These are phyloP conservation scores for Pogona vitticeps DNA, from an alignment of 2,113 vertebrate species.

Conservation along the genomic window DNA sequence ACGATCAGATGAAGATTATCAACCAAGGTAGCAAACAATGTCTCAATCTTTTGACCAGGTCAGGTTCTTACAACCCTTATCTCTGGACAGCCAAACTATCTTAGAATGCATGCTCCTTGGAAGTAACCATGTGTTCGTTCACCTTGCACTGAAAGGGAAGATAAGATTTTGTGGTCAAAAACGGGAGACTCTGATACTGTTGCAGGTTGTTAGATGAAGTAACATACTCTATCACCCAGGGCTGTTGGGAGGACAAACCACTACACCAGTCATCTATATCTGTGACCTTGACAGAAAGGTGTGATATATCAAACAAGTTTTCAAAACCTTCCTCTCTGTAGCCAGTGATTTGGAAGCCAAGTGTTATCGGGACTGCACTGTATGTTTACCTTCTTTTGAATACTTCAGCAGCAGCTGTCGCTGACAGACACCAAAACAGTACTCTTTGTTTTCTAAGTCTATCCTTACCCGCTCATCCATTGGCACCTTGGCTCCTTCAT, in stretches of 20 bases:
- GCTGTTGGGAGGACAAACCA: too few relatives aligned
- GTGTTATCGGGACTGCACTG: background rate
- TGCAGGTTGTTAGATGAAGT: background rate
- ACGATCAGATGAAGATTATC: too few relatives aligned
- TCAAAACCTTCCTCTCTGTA: background rate
- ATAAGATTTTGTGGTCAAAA: background rate
- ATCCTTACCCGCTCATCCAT: slow-evolving; percentile 90
- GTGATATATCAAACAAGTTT: background rate
- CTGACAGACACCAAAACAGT: slow-evolving; percentile 38
- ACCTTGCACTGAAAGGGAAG: background rate
- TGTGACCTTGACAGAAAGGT: background rate
- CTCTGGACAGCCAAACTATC: too few relatives aligned
- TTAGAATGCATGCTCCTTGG: background rate
- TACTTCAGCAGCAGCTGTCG: background rate
- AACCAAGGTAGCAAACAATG: background rate
- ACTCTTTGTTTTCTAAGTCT: slow-evolving; percentile 3
- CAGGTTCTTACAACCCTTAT: too few relatives aligned
- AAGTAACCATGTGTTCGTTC: background rate
- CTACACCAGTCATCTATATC: background rate
- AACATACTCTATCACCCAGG: background rate
- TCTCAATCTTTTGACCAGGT: background rate
- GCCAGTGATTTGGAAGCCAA: background rate
- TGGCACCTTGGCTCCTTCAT: slow-evolving; percentile 80
- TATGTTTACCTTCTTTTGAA: background rate
- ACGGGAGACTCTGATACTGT: background rate